Evolutionary conservation across 1,140 invertebrate genomes (phyloP), one percentile per base, ranked within the genome.

Genomic region (Dendrolimus kikuchii): DNA sequence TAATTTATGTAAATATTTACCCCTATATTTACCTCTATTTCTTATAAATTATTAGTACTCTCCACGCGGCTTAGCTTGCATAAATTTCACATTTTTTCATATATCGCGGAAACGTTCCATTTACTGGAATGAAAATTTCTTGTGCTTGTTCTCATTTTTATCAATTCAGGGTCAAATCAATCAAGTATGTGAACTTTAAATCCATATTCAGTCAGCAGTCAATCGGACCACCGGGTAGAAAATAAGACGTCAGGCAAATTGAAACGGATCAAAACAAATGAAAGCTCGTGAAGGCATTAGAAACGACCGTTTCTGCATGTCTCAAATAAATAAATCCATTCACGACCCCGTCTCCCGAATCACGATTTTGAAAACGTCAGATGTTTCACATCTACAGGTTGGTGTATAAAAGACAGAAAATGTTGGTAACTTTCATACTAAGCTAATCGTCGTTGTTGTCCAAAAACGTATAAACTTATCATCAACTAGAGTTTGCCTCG

Each of bases 181-280:
- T 23, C 23, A 23, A 23, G 23, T 23, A 23, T 3, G 23, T 3
- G 23, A 23, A 23, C 23, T 23, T 23, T 23, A 23, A 9, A 9
- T 45, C 43, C n/a, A 49, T 56, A 48, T 37, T 45, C 9, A 47
- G 40, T 48, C 23, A 38, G 40, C 54, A 59, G 49, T 59, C 53
- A 58, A 63, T 55, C 55, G 62, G 81, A 81, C 78, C 81, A 84
- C 78, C 81, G 9, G 49, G 74, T 68, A 62, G 74, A 64, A 81
- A 83, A 79, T 76, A 81, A 81, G 77, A 81, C 67, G 62, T 79
- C 68, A 69, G 68, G 67, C 72, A 79, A 76, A 81, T 84, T 81
- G 81, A 73, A 74, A 66, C 59, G 58, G 65, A 72, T 76, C 66
- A 72, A 59, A 63, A 56, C 59, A 70, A 74, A 73, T 63, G 66